Conservation (phyloP, 1,140 invertebrate species). For the Drosophila seguyi region DNA sequence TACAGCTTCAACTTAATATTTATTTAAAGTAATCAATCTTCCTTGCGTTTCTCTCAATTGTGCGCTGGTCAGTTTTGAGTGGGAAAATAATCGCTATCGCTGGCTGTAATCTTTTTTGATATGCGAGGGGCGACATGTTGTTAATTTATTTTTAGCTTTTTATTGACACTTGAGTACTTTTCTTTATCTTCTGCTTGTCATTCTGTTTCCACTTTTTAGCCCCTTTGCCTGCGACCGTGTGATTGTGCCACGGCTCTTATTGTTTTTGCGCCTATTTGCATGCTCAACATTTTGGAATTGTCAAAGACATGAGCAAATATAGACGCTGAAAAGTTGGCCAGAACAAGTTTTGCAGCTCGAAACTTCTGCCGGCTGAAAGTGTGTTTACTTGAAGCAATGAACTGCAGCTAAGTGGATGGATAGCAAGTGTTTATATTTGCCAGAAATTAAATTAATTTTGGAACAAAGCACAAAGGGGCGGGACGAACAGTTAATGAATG, state of each 20-base stretch:
- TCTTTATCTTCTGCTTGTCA: background rate
- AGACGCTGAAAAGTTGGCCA: slow-evolving; percentile 22
- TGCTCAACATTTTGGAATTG: slow-evolving; percentile 39
- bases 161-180: slow-evolving; percentile 3
- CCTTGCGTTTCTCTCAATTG: background rate
- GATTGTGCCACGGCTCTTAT: slow-evolving; percentile 6
- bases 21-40: slow-evolving; percentile 4
- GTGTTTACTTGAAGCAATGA: slow-evolving; percentile 51
- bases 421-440: slow-evolving; percentile 50
- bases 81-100: slow-evolving; percentile 1
- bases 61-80: slow-evolving; percentile 30
- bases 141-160: slow-evolving; percentile 30
- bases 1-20: background rate
- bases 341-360: slow-evolving; percentile 26
- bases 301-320: slow-evolving; percentile 51
- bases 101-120: slow-evolving; percentile 2
- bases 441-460: slow-evolving; percentile 53
- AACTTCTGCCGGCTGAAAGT: slow-evolving; percentile 1
- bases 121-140: slow-evolving; percentile 18
- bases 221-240: background rate
- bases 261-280: slow-evolving; percentile 57
- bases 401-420: slow-evolving; percentile 43
- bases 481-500: slow-evolving; percentile 35
- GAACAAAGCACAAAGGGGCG: background rate
- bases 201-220: background rate